Conservation (phyloP, 2,888 invertebrate genomes). For the Macaria liturata region DNA sequence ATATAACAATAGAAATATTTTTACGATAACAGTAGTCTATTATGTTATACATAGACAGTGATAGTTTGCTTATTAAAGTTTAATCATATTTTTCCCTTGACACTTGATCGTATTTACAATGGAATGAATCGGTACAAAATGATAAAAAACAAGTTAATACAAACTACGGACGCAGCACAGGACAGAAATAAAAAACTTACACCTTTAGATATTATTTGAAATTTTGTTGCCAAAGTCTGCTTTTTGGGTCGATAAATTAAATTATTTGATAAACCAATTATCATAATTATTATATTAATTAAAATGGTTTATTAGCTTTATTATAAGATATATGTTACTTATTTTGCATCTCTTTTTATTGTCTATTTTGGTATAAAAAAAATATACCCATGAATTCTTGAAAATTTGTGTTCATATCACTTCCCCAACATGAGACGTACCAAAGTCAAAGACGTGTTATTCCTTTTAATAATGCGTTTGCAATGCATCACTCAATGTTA, state of each 20-base stretch:
- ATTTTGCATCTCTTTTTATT: neutral
- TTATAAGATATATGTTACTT: neutral
- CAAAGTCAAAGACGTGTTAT: too few relatives aligned
- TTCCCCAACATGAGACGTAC: neutral
- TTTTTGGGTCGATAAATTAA: constrained; percentile 3
- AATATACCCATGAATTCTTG: too few relatives aligned
- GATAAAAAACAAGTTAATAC: constrained; percentile 41
- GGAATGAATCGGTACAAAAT: constrained; percentile 50
- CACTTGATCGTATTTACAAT: constrained; percentile 82
- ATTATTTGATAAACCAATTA: too few relatives aligned
- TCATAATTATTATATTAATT: neutral
- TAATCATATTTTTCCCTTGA: constrained; percentile 56
- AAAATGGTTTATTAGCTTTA: neutral
- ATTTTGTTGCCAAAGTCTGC: constrained; percentile 45
- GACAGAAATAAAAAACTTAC: constrained; percentile 62
- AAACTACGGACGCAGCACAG: constrained; percentile 68
- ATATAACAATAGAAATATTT: too few relatives aligned
- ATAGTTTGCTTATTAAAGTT: constrained; percentile 32
- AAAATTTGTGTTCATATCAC: too few relatives aligned
- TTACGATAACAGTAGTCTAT: too few relatives aligned
- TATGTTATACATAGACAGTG: constrained; percentile 52
- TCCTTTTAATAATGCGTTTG: too few relatives aligned
- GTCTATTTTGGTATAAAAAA: too few relatives aligned
- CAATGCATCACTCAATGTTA: too few relatives aligned
- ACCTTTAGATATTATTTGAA: constrained; percentile 44